Evolutionary conservation across 2,888 invertebrate genomes (phyloP), one percentile per base, ranked within the genome.

Genomic region (Cerastoderma edule): DNA sequence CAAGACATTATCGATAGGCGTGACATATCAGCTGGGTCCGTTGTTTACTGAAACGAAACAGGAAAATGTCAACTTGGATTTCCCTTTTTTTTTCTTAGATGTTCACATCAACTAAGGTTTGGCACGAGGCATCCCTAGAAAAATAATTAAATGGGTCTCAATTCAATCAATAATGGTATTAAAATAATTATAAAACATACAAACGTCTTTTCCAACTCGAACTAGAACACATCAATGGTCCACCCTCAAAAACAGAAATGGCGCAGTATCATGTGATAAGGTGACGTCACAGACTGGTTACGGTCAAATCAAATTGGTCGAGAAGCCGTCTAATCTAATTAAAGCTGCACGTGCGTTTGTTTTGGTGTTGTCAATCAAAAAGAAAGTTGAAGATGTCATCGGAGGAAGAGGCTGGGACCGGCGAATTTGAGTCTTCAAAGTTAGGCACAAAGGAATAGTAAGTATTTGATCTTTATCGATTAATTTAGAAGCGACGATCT

Each of bases 391-490:
- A 65, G 30, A 73, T 73, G 77, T 73, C 73, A 28, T 57, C 33
- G 6, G 44, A 44, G 10, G 22, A 22, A n/a, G 30, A 4, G 2
- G 77, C 83, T 24, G 76, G 75, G 70, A 83, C 84, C 35, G 75
- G 83, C 64, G 90, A 91, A 74, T 89, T 91, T 78, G 80, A 83
- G 19, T 83, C 90, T 56, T 91, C 91, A 16, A 78, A 85, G 72
- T 78, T 91, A n/a, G 91, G 91, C 67, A 91, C 91, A 27, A 89
- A 89, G 74, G 84, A 90, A 80, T 90, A 89, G 91, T 91, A 88
- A 78, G 83, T 67, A 13, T 13, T 19, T 24, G 5, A 8, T 8
- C 48, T 4, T 4, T 16, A 4, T 48, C 5, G 19, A 4, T 22
- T 48, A 48, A 48, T 48, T 48, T 48, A 48, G 48, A n/a, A n/a